Conservation (phyloP, 2,113 vertebrate genomes). For the Gorsachius goisagi region DNA sequence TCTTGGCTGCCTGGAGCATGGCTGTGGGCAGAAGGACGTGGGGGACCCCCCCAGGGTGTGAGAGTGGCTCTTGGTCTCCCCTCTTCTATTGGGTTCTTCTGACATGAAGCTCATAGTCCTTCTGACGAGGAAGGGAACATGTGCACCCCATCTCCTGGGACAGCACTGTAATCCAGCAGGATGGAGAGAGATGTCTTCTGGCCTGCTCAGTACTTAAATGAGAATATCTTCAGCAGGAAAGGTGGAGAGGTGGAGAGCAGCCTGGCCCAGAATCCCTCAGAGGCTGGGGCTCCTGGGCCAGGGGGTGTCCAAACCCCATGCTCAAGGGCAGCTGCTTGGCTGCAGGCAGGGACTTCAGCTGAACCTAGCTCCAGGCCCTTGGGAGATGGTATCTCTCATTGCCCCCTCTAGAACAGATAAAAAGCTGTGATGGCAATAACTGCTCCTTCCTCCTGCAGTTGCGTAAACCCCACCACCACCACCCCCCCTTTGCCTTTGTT, state of each 20-base stretch:
- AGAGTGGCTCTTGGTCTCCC: neutral
- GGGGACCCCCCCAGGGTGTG: neutral
- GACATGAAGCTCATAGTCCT: neutral
- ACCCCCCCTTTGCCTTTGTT: slow-evolving; percentile 23
- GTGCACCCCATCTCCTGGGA: neutral
- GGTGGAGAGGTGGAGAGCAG: neutral
- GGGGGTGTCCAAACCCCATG: neutral
- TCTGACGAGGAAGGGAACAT: neutral
- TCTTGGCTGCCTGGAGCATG: neutral
- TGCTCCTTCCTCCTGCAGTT: neutral
- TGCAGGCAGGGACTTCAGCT: neutral
- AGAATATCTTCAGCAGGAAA: neutral
- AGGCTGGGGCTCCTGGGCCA: neutral
- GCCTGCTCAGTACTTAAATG: neutral
- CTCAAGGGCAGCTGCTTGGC: neutral
- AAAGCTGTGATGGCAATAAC: neutral
- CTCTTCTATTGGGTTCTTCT: neutral
- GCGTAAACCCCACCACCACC: neutral
- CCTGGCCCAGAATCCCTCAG: neutral
- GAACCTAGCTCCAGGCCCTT: neutral
- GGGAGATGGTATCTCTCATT: neutral
- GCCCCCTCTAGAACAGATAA: neutral
- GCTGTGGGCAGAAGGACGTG: neutral
- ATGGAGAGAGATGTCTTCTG: neutral
- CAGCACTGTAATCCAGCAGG: neutral